Evolutionary conservation across 2,113 vertebrate genomes (phyloP).

Genomic region (Pseudopipra pipra): DNA sequence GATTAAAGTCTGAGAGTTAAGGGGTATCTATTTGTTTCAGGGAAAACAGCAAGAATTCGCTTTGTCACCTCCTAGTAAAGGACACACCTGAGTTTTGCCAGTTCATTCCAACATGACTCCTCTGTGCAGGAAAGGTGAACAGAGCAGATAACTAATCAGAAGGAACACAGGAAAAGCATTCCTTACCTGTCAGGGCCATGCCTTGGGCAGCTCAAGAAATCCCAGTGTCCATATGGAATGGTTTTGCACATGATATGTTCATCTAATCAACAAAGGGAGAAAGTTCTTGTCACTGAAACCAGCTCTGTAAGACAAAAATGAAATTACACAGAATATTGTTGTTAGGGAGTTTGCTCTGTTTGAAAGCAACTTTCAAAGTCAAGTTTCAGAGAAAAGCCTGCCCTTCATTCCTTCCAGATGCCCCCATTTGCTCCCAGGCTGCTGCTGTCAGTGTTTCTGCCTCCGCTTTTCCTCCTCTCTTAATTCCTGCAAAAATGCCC

Average conservation of each 20-base stretch:
- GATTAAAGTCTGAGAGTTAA: not conserved
- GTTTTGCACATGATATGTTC: constrained; percentile 34
- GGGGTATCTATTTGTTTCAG: not conserved
- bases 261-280: constrained; percentile 56
- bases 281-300: constrained; percentile 48
- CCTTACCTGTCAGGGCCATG: constrained; percentile 13
- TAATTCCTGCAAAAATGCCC: not conserved
- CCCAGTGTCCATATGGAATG: constrained; percentile 27
- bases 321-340: constrained; percentile 43
- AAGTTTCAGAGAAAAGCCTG: constrained; percentile 59
- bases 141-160: not conserved
- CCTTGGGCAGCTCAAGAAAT: constrained; percentile 44
- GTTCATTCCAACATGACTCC: not conserved
- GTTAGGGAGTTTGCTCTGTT: constrained; percentile 10
- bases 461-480: not conserved
- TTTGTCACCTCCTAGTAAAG: constrained; percentile 29
- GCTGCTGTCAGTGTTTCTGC: constrained; percentile 24
- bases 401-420: constrained; percentile 70
- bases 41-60: constrained; percentile 9
- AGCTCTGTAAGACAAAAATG: constrained; percentile 41
- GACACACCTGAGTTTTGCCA: constrained; percentile 3
- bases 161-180: not conserved
- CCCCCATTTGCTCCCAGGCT: constrained; percentile 16
- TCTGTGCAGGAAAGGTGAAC: not conserved
- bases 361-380: constrained; percentile 66